A percentile compares a stretch with the other conserved stretches of the same genome.
Conservation (phyloP, 2,797 vertebrate genomes). For the Pempheris klunzingeri region DNA sequence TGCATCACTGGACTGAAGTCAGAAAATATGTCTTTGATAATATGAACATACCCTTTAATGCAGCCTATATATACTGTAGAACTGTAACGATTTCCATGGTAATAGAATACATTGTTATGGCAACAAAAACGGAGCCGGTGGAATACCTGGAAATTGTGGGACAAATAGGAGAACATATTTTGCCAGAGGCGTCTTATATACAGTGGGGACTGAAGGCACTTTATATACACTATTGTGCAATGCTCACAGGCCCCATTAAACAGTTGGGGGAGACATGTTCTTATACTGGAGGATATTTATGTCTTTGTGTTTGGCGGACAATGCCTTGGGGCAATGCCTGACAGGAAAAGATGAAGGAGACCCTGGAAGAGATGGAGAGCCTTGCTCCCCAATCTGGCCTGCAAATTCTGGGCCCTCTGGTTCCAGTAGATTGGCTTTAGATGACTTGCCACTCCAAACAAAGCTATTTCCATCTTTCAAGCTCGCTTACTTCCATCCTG, state of each 20-base stretch:
- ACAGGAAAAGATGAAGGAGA: conserved; percentile 64
- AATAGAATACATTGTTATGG: neutral
- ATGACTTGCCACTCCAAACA: conserved; percentile 66
- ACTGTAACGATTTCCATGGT: neutral
- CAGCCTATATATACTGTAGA: neutral
- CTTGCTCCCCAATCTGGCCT: conserved; percentile 51
- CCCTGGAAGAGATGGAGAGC: conserved; percentile 54
- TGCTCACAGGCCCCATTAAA: conserved; percentile 46
- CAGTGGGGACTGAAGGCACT: conserved; percentile 15
- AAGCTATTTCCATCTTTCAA: conserved; percentile 66
- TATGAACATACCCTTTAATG: neutral
- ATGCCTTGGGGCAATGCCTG: conserved; percentile 55
- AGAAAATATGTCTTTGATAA: neutral
- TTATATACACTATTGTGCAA: conserved; percentile 44
- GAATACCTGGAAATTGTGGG: conserved; percentile 26
- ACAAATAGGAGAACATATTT: conserved; percentile 35
- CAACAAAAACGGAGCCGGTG: neutral
- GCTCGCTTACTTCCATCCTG: conserved; percentile 55
- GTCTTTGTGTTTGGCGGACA: conserved; percentile 47
- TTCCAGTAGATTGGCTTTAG: conserved; percentile 64
- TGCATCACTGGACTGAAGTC: neutral
- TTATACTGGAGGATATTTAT: conserved; percentile 59
- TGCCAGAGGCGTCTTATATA: conserved; percentile 25
- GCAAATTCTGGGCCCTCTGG: conserved; percentile 29
- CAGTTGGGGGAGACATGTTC: conserved; percentile 39